A percentile compares a stretch with the other conserved stretches of the same genome.
Evolutionary conservation across 2,797 vertebrate genomes (phyloP).

Genomic region (Acomys russatus): DNA sequence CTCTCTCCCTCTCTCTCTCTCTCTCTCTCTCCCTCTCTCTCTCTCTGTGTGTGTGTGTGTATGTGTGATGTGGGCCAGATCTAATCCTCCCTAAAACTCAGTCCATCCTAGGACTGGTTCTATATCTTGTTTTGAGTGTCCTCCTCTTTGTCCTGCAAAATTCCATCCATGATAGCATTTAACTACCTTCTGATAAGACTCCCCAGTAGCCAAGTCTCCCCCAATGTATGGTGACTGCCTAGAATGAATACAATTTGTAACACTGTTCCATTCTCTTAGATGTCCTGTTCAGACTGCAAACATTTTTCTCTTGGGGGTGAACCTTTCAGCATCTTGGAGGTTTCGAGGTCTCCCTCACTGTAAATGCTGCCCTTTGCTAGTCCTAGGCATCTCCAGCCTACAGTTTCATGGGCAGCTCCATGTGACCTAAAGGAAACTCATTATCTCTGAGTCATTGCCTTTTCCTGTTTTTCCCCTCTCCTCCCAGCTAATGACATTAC

Average conservation of each 20-base stretch:
- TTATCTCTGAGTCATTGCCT: conserved; percentile 64
- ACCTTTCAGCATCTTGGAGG: background rate
- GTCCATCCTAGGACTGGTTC: background rate
- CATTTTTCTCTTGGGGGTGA: background rate
- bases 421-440: background rate
- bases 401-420: background rate
- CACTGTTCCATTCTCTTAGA: background rate
- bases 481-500: conserved; percentile 62
- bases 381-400: background rate
- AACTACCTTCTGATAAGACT: conserved; percentile 36
- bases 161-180: conserved; percentile 54
- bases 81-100: background rate
- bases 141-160: background rate
- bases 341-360: too few relatives aligned
- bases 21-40: too few relatives aligned
- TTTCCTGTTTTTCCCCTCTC: conserved; percentile 67
- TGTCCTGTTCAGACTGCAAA: background rate
- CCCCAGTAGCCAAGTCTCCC: background rate
- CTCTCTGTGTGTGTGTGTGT: background rate
- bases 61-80: background rate
- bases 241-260: background rate
- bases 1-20: too few relatives aligned
- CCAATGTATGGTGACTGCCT: background rate
- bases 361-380: too few relatives aligned
- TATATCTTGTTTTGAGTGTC: background rate